Conservation (phyloP, 2,888 invertebrate species). For the Coelinius sp. region DNA sequence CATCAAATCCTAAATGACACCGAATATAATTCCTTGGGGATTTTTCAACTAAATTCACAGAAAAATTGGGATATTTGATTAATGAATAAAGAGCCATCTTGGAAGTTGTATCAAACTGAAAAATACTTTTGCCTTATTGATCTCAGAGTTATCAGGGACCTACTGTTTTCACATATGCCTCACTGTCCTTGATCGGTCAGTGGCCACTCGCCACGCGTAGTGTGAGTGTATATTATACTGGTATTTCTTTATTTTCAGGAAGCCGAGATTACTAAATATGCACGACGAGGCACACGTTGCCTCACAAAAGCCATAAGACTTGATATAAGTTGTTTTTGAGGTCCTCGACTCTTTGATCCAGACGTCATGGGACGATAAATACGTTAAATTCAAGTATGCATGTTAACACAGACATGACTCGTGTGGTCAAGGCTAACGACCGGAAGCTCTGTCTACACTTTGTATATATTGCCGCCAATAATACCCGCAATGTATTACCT, state of each 20-base stretch:
- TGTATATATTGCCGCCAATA: no score
- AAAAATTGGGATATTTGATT: no score
- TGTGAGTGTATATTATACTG: no score
- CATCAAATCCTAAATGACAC: no score
- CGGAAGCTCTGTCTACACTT: slow-evolving; percentile 24
- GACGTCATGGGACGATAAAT: slow-evolving; percentile 18
- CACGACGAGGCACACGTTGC: slow-evolving; percentile 10
- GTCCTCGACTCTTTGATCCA: slow-evolving; percentile 24
- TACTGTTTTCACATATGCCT: no score
- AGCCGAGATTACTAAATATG: slow-evolving; percentile 45
- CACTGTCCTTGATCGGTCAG: slow-evolving; percentile 65
- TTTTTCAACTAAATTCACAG: no score
- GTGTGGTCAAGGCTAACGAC: slow-evolving; percentile 47
- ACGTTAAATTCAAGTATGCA: neutral
- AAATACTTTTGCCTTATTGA: no score
- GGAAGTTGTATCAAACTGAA: no score
- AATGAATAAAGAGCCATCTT: no score
- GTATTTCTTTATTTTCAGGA: slow-evolving; percentile 20
- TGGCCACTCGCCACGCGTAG: slow-evolving; percentile 51
- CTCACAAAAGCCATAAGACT: slow-evolving; percentile 16
- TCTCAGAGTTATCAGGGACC: no score
- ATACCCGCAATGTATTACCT: neutral
- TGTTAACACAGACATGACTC: neutral
- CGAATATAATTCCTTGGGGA: no score
- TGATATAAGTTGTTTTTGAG: neutral